Evolutionary conservation across 2,113 vertebrate species (phyloP).

Genomic region (Tachysurus fulvidraco): DNA sequence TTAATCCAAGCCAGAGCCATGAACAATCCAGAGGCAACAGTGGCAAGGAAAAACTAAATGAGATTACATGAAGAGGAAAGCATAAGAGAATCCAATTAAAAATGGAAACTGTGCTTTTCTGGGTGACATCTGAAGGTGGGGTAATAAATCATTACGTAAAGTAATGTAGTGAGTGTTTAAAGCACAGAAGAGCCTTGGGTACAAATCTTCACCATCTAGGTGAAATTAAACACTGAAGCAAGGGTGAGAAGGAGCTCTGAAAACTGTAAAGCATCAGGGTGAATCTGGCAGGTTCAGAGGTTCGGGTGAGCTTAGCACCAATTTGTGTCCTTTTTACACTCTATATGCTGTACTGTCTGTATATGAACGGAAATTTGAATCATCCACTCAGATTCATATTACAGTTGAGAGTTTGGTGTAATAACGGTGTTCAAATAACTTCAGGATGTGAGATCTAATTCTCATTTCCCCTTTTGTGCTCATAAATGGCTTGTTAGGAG

Average conservation of each 20-base stretch:
- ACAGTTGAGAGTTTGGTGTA: not conserved
- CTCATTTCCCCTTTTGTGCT: not conserved
- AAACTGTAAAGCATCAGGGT: not conserved
- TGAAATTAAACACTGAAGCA: not conserved
- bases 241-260: not conserved
- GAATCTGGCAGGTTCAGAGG: not conserved
- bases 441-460: not conserved
- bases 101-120: not conserved
- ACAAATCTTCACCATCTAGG: not conserved
- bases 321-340: not conserved
- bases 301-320: not conserved
- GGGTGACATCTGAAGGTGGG: not conserved
- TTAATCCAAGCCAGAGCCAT: not conserved
- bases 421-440: conserved; percentile 8
- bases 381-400: not conserved
- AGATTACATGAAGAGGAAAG: not conserved
- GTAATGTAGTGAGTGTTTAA: not conserved
- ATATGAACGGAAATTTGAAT: not conserved
- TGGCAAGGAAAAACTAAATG: not conserved
- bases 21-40: not conserved
- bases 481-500: not conserved
- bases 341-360: not conserved
- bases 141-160: not conserved
- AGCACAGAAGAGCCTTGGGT: not conserved
- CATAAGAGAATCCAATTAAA: not conserved